phyloP scores from a whole-genome alignment of 2,888 invertebrate genomes.

The Rhopalosiphum nymphaeae region DNA sequence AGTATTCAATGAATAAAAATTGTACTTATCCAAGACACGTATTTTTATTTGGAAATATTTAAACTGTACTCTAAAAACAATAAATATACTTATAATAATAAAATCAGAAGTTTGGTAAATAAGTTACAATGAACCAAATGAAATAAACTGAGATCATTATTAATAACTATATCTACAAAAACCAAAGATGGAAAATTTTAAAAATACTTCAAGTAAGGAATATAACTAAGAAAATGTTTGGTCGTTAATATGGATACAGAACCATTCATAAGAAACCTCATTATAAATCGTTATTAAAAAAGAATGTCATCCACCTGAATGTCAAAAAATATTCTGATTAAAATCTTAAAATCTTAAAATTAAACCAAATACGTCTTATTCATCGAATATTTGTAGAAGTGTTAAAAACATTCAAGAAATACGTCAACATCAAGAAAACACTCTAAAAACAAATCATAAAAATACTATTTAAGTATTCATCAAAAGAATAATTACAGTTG shows the following conservation, averaged over 20 bases:
- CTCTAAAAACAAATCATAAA: neutral
- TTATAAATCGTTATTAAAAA: neutral
- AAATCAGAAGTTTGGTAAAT: neutral
- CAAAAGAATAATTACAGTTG: neutral
- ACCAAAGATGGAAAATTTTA: neutral
- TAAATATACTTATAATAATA: neutral
- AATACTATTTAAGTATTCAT: neutral
- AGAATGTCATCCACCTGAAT: neutral
- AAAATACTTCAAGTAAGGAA: neutral
- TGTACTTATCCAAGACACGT: neutral
- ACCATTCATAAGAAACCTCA: neutral
- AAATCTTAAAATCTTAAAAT: neutral
- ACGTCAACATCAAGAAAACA: neutral
- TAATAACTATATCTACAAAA: neutral
- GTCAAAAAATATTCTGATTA: neutral
- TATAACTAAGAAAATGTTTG: neutral
- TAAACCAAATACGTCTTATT: neutral
- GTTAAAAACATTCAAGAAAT: neutral
- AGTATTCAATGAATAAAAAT: neutral
- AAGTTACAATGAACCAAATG: neutral
- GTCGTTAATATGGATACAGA: neutral
- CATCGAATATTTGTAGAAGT: neutral
- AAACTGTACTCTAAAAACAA: neutral
- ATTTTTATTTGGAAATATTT: neutral
- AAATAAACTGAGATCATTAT: neutral